Conservation (phyloP, 53 echinoderm and acorn worm species). For the Holothuria leucospilota region DNA sequence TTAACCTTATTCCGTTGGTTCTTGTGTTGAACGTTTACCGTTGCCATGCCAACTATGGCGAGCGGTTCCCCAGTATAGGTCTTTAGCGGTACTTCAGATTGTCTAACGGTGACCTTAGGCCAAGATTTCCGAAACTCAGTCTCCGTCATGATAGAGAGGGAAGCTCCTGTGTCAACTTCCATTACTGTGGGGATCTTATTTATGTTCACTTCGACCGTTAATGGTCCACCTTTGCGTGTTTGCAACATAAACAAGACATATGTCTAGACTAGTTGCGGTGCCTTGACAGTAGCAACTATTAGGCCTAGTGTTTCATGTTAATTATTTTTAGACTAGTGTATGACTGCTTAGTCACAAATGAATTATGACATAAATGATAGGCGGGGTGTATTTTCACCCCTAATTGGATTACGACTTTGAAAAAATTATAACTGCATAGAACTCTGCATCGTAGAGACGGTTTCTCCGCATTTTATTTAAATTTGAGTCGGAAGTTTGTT, state of each 20-base stretch:
- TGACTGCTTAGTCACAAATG: no score
- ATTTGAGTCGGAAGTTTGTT: no score
- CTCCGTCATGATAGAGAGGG: slow-evolving; percentile 16
- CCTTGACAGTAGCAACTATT: no score
- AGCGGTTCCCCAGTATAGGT: slow-evolving; percentile 31
- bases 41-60: background rate
- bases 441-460: no score
- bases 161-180: slow-evolving; percentile 58
- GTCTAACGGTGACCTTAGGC: background rate
- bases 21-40: slow-evolving; percentile 27
- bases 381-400: no score
- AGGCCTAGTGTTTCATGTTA: no score
- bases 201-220: slow-evolving; percentile 1
- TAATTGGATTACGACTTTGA: no score
- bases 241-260: slow-evolving; percentile 1
- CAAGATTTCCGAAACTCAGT: background rate
- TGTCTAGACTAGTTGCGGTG: no score
- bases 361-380: no score
- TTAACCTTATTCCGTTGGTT: background rate
- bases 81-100: background rate
- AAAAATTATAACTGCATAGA: no score
- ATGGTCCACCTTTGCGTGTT: background rate
- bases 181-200: slow-evolving; percentile 34
- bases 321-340: no score
- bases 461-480: no score